Evolutionary conservation across 2,113 vertebrate genomes (phyloP).

Genomic region (Plecturocebus donacophilus): DNA sequence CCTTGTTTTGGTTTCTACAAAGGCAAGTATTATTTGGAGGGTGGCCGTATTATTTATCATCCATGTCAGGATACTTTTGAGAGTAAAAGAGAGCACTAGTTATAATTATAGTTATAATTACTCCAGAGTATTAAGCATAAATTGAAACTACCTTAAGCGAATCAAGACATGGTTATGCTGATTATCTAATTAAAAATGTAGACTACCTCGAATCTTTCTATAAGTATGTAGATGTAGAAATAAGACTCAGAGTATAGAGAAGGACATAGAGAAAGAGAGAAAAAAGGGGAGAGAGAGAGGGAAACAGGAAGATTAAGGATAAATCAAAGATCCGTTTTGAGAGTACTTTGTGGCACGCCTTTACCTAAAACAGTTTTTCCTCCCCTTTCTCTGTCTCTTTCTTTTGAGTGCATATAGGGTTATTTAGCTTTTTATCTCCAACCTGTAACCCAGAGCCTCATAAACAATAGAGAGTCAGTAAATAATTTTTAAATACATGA

Average conservation of each 20-base stretch:
- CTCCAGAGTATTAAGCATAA: background rate
- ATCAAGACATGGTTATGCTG: background rate
- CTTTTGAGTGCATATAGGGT: background rate
- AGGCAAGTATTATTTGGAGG: background rate
- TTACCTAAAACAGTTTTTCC: background rate
- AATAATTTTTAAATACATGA: background rate
- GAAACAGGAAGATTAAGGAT: background rate
- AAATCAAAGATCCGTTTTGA: background rate
- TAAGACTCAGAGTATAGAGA: background rate
- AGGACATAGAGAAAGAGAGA: background rate
- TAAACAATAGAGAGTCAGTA: background rate
- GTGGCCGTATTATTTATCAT: background rate
- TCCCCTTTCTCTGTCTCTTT: background rate
- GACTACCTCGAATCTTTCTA: background rate
- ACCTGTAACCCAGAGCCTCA: background rate
- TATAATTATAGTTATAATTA: background rate
- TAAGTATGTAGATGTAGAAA: background rate
- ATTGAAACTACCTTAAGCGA: background rate
- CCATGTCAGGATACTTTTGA: background rate
- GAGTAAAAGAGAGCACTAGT: background rate
- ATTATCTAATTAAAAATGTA: background rate
- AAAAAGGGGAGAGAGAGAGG: background rate
- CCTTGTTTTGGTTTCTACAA: background rate
- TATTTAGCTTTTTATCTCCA: background rate
- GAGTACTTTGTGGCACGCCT: background rate